A percentile compares a stretch with the other conserved stretches of the same genome.
These are phyloP conservation scores for Felis chaus DNA, from an alignment of 2,113 vertebrate genomes.

Conservation along the genomic window DNA sequence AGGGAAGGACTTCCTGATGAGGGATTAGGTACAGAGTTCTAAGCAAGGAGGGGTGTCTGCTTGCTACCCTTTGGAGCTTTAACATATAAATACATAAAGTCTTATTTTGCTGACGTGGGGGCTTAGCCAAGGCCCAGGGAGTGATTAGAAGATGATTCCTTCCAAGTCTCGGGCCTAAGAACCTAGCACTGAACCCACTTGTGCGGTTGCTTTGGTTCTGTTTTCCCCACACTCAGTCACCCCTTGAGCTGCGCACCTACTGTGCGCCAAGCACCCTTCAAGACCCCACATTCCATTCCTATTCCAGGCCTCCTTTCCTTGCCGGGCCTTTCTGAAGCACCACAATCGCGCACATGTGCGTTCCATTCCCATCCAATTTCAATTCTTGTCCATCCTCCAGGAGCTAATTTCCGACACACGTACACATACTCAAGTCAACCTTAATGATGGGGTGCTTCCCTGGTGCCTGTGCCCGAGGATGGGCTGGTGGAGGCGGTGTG, in stretches of 20 bases:
- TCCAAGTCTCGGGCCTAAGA: not conserved
- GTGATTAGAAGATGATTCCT: not conserved
- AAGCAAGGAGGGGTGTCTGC: not conserved
- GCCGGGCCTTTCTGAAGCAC: not conserved
- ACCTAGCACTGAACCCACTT: not conserved
- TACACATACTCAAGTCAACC: not conserved
- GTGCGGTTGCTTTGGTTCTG: not conserved
- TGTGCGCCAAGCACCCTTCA: not conserved
- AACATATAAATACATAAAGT: not conserved
- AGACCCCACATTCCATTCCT: not conserved
- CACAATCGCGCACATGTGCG: not conserved
- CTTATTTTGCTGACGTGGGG: not conserved
- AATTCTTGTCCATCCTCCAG: not conserved
- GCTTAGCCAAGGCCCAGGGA: not conserved
- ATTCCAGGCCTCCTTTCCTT: not conserved
- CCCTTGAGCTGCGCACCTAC: not conserved
- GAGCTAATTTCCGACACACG: not conserved
- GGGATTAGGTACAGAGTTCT: not conserved
- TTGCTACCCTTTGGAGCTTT: not conserved
- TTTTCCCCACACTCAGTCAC: not conserved
- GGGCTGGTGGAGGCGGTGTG: not conserved
- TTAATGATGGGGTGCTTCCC: not conserved
- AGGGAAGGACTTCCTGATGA: not conserved
- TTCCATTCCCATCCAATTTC: not conserved
- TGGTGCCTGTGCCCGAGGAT: not conserved